These are phyloP conservation scores for Ptychodera flava DNA, from an alignment of 35 echinoderm and acorn worm genomes.

Conservation along the genomic window DNA sequence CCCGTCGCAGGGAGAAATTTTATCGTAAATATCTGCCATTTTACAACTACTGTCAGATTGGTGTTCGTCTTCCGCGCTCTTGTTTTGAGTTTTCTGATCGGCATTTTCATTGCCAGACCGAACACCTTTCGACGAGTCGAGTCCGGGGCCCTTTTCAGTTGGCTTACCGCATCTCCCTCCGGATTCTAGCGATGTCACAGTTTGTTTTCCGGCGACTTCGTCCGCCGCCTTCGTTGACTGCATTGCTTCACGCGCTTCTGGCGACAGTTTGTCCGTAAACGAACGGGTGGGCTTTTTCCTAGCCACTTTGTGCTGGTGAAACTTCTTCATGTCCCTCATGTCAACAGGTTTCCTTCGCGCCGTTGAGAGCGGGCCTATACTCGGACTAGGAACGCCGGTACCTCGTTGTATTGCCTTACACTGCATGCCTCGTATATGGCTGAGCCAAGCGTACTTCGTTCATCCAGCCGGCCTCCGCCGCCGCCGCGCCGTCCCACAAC, in stretches of 20 bases:
- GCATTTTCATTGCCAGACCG: no score
- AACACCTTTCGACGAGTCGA: neutral
- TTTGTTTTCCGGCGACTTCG: neutral
- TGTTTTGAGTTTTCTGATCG: neutral
- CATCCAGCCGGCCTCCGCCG: no score
- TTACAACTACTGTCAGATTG: neutral
- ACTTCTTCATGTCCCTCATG: neutral
- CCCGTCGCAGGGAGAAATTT: neutral
- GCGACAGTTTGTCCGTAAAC: neutral
- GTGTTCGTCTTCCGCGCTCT: neutral
- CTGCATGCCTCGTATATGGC: no score
- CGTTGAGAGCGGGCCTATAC: neutral
- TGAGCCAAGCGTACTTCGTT: no score
- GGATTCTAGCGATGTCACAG: no score
- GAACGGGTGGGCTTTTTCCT: neutral
- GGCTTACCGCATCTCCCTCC: neutral
- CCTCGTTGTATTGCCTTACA: neutral
- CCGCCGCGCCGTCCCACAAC: neutral
- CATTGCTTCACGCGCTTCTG: neutral
- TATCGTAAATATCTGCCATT: neutral
- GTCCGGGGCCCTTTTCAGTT: neutral
- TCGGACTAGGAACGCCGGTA: neutral
- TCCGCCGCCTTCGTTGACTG: neutral
- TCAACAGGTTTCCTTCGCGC: neutral
- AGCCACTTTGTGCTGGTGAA: neutral